Conservation (phyloP, 1,140 invertebrate genomes). For the Hylaeus volcanicus region DNA sequence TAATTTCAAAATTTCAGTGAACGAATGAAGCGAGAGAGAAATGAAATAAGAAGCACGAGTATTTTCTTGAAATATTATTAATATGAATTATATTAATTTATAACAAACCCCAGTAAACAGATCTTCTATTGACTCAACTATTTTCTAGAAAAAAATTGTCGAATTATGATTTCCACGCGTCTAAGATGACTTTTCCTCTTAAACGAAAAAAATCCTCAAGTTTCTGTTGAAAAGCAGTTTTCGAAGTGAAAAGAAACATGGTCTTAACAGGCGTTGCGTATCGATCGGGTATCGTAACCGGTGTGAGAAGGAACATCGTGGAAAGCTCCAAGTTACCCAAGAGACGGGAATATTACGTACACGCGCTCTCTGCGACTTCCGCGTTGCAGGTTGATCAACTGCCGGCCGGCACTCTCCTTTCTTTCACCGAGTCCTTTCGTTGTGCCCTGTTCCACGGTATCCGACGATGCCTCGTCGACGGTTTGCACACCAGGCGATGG, state of each 20-base stretch:
- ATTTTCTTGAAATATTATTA: too few relatives aligned
- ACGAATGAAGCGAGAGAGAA: too few relatives aligned
- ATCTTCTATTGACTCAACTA: too few relatives aligned
- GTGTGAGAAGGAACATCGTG: conserved; percentile 33
- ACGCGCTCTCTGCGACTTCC: conserved; percentile 67
- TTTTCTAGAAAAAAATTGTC: too few relatives aligned
- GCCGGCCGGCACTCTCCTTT: conserved; percentile 43
- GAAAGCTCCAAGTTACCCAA: conserved; percentile 66
- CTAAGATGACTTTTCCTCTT: too few relatives aligned
- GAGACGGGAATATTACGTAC: conserved; percentile 69
- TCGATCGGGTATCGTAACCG: conserved; percentile 40
- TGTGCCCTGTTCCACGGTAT: conserved; percentile 55
- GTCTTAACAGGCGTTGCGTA: neutral
- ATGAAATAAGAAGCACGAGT: too few relatives aligned
- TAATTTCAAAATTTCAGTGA: neutral
- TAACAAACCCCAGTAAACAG: too few relatives aligned
- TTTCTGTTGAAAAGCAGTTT: too few relatives aligned
- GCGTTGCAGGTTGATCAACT: conserved; percentile 74
- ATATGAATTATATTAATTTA: too few relatives aligned
- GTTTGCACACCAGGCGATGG: conserved; percentile 65
- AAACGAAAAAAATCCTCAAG: too few relatives aligned
- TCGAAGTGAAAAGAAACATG: too few relatives aligned
- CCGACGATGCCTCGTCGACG: conserved; percentile 8
- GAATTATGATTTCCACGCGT: too few relatives aligned
- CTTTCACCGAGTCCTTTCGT: conserved; percentile 52